Conservation (phyloP, 2,888 invertebrate species). For the Sarcophaga rosellei region DNA sequence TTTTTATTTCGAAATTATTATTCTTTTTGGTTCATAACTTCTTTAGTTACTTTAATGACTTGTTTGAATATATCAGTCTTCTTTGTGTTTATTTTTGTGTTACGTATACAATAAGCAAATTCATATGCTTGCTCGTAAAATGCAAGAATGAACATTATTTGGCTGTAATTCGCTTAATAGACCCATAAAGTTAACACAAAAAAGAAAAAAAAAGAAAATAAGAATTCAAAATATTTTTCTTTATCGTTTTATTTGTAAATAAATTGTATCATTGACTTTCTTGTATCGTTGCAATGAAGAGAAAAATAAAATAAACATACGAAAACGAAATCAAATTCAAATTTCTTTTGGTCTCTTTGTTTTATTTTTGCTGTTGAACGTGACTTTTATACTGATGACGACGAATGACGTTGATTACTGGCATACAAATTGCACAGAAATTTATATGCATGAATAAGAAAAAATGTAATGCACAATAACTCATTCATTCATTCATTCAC, state of each 20-base stretch:
- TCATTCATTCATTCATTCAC: constrained; percentile 18
- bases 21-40: background rate
- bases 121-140: background rate
- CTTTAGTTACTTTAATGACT: background rate
- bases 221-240: constrained; percentile 35
- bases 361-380: constrained; percentile 25
- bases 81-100: background rate
- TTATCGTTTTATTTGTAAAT: constrained; percentile 19
- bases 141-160: constrained; percentile 47
- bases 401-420: constrained; percentile 22
- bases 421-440: background rate
- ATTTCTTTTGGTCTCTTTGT: constrained; percentile 4
- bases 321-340: constrained; percentile 1
- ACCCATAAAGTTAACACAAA: constrained; percentile 55
- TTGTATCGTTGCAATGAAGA: constrained; percentile 34
- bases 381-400: constrained; percentile 51
- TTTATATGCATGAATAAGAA: constrained; percentile 14
- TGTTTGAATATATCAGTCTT: background rate
- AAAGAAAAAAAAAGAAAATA: constrained; percentile 30
- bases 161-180: constrained; percentile 60
- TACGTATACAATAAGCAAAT: background rate
- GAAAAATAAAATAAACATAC: constrained; percentile 7
- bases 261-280: constrained; percentile 59
- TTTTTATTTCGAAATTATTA: too few species aligned
- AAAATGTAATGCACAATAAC: constrained; percentile 14